These are phyloP conservation scores for Xestoiulus laeticollis DNA, from an alignment of 2,888 invertebrate genomes.

Conservation along the genomic window DNA sequence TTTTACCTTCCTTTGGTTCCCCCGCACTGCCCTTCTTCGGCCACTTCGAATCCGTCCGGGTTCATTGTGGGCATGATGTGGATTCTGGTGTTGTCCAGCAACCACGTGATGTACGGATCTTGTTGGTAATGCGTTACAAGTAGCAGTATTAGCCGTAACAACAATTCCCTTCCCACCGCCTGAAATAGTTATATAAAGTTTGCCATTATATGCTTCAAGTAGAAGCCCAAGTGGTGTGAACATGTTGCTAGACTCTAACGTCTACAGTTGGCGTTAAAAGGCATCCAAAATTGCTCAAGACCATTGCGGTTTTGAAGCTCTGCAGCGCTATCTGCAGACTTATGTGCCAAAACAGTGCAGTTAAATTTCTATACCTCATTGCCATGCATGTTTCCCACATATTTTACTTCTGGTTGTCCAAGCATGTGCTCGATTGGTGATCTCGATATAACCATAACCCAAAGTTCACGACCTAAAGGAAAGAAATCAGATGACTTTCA, in stretches of 20 bases:
- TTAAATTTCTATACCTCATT: conserved; percentile 73
- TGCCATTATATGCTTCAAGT: too few relatives aligned
- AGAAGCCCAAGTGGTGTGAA: too few relatives aligned
- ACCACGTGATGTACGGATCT: conserved; percentile 87
- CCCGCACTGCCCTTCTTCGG: conserved; percentile 87
- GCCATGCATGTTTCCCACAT: conserved; percentile 97
- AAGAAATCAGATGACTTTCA: conserved; percentile 6
- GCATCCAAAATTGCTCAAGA: too few relatives aligned
- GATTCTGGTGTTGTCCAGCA: conserved; percentile 93
- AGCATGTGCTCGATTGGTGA: conserved; percentile 92
- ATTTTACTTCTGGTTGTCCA: conserved; percentile 97
- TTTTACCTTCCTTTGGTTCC: conserved; percentile 84
- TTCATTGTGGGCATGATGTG: conserved; percentile 99
- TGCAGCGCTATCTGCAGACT: not conserved
- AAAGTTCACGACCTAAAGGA: conserved; percentile 80
- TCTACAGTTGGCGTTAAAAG: not conserved
- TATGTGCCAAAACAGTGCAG: not conserved
- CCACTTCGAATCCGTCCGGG: conserved; percentile 95
- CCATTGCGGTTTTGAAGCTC: not conserved
- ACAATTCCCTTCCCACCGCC: conserved; percentile 89
- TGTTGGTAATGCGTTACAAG: conserved; percentile 82
- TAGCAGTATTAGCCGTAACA: conserved; percentile 90
- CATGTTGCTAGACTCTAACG: too few relatives aligned
- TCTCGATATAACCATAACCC: conserved; percentile 92
- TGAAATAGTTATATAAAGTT: too few relatives aligned